These are phyloP conservation scores for Leptoclinus maculatus DNA, from an alignment of 2,797 vertebrate species.

Conservation along the genomic window DNA sequence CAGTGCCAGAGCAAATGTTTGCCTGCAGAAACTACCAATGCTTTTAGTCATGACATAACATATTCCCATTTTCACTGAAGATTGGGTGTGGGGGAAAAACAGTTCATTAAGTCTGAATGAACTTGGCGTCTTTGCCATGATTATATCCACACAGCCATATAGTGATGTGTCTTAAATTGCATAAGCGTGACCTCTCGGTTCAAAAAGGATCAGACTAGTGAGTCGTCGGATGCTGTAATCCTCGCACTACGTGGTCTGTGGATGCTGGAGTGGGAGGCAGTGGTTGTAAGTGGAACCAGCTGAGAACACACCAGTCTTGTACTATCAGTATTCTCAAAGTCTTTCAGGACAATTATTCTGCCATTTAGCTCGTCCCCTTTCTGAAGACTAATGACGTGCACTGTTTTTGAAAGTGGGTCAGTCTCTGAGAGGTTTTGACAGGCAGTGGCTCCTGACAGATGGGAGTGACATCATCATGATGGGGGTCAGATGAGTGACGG, in stretches of 20 bases:
- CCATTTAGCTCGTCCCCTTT: conserved; percentile 17
- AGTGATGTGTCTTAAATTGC: conserved; percentile 57
- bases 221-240: conserved; percentile 59
- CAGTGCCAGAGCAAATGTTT: conserved; percentile 31
- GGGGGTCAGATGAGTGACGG: conserved; percentile 32
- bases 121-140: conserved; percentile 8
- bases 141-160: conserved; percentile 50
- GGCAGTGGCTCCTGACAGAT: conserved; percentile 62
- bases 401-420: conserved; percentile 73
- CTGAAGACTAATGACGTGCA: conserved; percentile 21
- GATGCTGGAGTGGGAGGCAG: conserved; percentile 25
- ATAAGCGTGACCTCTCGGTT: conserved; percentile 57
- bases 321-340: not conserved
- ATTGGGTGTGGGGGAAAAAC: not conserved
- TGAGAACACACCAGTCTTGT: not conserved
- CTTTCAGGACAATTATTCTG: conserved; percentile 8
- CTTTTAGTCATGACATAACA: conserved; percentile 37
- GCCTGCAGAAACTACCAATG: not conserved
- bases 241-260: not conserved
- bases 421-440: conserved; percentile 56
- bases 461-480: conserved; percentile 46
- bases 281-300: conserved; percentile 7
- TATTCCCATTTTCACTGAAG: not conserved
- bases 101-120: conserved; percentile 37
- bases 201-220: conserved; percentile 35